These are phyloP conservation scores for Myotis findleyi DNA, from an alignment of 2,797 vertebrate species.

Conservation along the genomic window DNA sequence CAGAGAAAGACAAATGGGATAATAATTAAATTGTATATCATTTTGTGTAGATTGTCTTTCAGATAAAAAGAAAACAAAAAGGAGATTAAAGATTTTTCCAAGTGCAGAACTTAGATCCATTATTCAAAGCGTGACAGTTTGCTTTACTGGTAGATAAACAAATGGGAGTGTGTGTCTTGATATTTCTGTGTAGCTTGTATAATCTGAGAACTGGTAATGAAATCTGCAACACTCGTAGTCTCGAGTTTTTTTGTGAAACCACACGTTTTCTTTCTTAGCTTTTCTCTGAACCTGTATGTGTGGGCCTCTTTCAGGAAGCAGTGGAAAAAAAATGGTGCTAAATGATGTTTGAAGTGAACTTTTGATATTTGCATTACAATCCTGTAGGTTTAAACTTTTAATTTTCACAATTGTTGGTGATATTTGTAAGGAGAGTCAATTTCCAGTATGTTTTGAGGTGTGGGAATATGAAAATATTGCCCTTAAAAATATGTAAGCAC, in stretches of 20 bases:
- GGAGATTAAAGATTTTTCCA: not conserved
- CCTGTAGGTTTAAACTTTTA: slow-evolving; percentile 61
- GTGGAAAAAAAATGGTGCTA: slow-evolving; percentile 15
- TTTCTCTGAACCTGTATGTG: not conserved
- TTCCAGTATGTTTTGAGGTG: slow-evolving; percentile 43
- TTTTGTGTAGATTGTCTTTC: slow-evolving; percentile 9
- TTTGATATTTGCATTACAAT: slow-evolving; percentile 68
- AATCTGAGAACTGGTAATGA: not conserved
- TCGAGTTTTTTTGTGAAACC: slow-evolving; percentile 21
- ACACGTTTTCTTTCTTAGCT: slow-evolving; percentile 22
- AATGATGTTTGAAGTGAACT: slow-evolving; percentile 59
- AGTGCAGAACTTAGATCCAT: slow-evolving; percentile 18
- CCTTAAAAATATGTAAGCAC: not conserved
- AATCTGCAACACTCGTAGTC: not conserved
- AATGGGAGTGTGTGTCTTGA: not conserved
- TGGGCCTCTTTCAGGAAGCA: slow-evolving; percentile 32
- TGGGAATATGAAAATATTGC: not conserved
- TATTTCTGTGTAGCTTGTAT: not conserved
- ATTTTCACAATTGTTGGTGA: slow-evolving; percentile 60
- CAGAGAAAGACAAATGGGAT: not conserved
- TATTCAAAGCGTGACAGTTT: slow-evolving; percentile 40
- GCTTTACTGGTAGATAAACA: not conserved
- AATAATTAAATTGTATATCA: not conserved
- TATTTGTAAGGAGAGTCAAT: slow-evolving; percentile 61
- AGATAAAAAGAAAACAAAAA: slow-evolving; percentile 45